Conservation (phyloP, 2,888 invertebrate species). For the Atrina japonica region DNA sequence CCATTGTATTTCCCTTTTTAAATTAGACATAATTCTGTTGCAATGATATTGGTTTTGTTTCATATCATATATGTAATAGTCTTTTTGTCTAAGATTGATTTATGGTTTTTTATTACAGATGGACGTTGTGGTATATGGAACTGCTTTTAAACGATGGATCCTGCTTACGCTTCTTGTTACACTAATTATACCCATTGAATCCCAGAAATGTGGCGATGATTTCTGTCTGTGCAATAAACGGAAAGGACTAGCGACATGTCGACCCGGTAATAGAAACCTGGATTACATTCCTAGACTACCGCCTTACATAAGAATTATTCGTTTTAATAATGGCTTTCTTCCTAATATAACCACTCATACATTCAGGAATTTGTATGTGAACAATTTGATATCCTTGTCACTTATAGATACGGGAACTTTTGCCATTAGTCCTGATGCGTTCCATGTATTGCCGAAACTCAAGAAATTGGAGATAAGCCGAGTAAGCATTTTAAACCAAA, state of each 20-base stretch:
- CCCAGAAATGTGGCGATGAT: constrained; percentile 5
- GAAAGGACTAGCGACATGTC: constrained; percentile 5
- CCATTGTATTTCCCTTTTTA: no score
- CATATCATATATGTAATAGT: no score
- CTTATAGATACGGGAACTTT: constrained; percentile 14
- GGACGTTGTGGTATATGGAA: no score
- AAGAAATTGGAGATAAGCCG: constrained; percentile 1
- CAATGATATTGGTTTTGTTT: no score
- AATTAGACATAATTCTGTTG: no score
- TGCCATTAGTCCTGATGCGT: constrained; percentile 7
- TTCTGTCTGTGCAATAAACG: constrained; percentile 6
- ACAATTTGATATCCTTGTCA: not conserved
- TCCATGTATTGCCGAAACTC: constrained; percentile 2
- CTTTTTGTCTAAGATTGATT: no score
- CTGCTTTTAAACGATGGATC: no score
- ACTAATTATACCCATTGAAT: no score
- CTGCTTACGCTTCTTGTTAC: no score
- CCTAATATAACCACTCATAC: not conserved
- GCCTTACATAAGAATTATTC: not conserved
- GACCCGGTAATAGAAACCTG: not conserved
- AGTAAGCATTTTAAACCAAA: not conserved
- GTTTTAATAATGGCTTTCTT: not conserved
- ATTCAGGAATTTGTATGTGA: constrained; percentile 4
- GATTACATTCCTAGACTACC: constrained; percentile 23
- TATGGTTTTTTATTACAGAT: no score